Evolutionary conservation across 1,140 invertebrate species (phyloP).

Genomic region (Hirudo medicinalis): DNA sequence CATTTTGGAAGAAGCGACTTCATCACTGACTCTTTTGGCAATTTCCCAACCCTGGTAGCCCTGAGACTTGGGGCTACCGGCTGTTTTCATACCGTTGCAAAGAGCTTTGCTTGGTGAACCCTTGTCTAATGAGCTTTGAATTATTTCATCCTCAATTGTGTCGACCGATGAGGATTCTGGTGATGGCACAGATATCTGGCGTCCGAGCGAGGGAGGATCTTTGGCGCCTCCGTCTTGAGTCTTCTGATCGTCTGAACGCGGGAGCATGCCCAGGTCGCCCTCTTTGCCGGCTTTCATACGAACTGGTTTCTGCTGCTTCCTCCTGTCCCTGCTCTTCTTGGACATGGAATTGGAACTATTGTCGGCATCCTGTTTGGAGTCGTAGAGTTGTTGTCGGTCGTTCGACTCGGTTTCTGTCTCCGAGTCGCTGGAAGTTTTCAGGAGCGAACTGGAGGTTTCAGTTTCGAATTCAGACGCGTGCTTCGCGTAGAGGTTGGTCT

Average conservation of each 20-base stretch:
- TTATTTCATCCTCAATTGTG: neutral
- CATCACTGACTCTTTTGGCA: too few species aligned
- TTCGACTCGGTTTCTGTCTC: constrained; percentile 4
- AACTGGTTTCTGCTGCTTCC: constrained; percentile 3
- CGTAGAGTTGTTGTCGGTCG: neutral
- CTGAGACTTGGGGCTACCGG: too few species aligned
- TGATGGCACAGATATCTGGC: neutral
- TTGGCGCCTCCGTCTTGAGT: too few species aligned
- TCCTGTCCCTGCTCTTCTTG: neutral
- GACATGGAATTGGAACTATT: neutral
- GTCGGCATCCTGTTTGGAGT: neutral
- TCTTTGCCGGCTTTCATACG: neutral
- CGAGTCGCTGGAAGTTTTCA: constrained; percentile 5
- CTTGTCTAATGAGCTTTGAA: neutral
- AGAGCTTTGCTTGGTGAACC: neutral
- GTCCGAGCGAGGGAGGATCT: too few species aligned
- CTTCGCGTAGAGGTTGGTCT: neutral
- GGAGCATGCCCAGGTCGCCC: too few species aligned
- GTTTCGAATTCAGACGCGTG: neutral
- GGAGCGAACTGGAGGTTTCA: neutral
- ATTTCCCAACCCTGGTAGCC: too few species aligned
- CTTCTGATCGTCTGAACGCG: too few species aligned
- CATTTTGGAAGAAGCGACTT: too few species aligned
- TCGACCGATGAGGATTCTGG: neutral
- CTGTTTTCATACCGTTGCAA: too few species aligned